These are phyloP conservation scores for Xylocopa sonorina DNA, from an alignment of 1,140 invertebrate species.

Conservation along the genomic window DNA sequence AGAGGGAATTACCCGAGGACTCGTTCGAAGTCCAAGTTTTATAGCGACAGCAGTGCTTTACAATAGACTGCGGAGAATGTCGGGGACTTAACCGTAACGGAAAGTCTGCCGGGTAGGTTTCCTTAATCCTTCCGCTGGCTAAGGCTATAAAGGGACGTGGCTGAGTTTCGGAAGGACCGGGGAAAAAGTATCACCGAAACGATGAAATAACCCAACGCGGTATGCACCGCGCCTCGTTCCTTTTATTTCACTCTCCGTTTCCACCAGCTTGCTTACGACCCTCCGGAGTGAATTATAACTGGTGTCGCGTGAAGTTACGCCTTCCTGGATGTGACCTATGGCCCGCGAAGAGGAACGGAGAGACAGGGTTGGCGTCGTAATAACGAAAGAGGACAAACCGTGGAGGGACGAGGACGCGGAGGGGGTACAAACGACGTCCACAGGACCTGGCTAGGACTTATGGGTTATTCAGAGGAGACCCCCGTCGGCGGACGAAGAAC, in stretches of 20 bases:
- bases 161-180: slow-evolving; percentile 7
- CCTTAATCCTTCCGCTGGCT: slow-evolving; percentile 44
- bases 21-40: not conserved
- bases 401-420: slow-evolving; percentile 20
- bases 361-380: slow-evolving; percentile 20
- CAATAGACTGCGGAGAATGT: not conserved
- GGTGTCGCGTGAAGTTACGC: slow-evolving; percentile 70
- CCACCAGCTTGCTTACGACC: slow-evolving; percentile 24
- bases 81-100: not conserved
- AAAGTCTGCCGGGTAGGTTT: slow-evolving; percentile 13
- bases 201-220: slow-evolving; percentile 18
- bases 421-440: slow-evolving; percentile 60
- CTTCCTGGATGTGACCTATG: slow-evolving; percentile 69
- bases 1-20: not conserved
- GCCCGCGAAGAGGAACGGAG: slow-evolving; percentile 36
- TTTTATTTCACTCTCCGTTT: not conserved
- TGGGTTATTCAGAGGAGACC: slow-evolving; percentile 73
- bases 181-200: slow-evolving; percentile 33
- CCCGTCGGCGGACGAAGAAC: slow-evolving; percentile 43
- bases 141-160: slow-evolving; percentile 29
- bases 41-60: not conserved
- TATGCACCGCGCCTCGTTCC: not conserved
- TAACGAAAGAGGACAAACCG: slow-evolving; percentile 32
- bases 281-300: slow-evolving; percentile 65
- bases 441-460: slow-evolving; percentile 68